Percentiles rank a stretch among this genome's conserved stretches.
Evolutionary conservation across 2,797 vertebrate genomes (phyloP).

Genomic region (Danio tinwini): DNA sequence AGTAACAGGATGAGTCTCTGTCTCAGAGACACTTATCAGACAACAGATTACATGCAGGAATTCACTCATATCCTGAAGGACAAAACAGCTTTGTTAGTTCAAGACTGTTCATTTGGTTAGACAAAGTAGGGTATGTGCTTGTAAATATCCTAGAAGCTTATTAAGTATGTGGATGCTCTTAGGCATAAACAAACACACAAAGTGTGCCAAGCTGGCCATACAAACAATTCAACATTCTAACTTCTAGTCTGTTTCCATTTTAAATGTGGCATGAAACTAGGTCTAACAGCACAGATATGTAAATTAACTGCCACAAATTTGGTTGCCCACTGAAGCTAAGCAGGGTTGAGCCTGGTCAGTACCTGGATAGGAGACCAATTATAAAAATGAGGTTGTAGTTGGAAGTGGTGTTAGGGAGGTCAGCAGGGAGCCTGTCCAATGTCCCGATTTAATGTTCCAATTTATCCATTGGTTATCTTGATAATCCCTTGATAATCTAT

Average conservation of each 20-base stretch:
- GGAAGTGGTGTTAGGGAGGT: too few relatives aligned
- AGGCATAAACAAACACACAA: conserved; percentile 16
- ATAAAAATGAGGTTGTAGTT: too few relatives aligned
- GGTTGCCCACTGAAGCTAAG: too few relatives aligned
- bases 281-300: too few relatives aligned
- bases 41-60: not conserved
- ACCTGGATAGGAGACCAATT: too few relatives aligned
- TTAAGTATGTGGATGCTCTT: not conserved
- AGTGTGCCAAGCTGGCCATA: not conserved
- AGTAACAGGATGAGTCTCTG: not conserved
- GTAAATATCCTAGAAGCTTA: conserved; percentile 18
- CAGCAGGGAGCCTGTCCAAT: too few relatives aligned
- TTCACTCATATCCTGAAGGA: conserved; percentile 25
- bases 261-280: not conserved
- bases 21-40: conserved; percentile 11
- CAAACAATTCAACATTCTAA: conserved; percentile 14
- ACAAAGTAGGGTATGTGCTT: conserved; percentile 21
- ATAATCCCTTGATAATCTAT: too few relatives aligned
- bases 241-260: conserved; percentile 19
- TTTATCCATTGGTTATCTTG: too few relatives aligned
- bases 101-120: conserved; percentile 26
- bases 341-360: too few relatives aligned
- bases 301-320: too few relatives aligned
- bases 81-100: conserved; percentile 16
- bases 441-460: too few relatives aligned